These are phyloP conservation scores for Brienomyrus longianalis DNA, from an alignment of 2,113 vertebrate genomes.

Conservation along the genomic window DNA sequence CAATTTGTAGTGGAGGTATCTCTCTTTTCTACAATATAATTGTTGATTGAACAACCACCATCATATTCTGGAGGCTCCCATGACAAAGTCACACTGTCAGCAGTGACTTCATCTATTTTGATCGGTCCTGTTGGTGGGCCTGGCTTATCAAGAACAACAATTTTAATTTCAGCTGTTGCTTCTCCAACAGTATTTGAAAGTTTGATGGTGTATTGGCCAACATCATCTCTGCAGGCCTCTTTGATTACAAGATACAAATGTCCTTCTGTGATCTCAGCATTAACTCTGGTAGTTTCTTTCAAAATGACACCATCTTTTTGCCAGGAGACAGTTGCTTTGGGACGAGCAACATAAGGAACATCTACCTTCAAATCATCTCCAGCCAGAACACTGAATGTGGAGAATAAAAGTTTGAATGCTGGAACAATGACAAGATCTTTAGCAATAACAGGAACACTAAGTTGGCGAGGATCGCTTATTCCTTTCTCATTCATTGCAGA, in stretches of 20 bases:
- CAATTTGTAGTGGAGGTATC: constrained; percentile 96
- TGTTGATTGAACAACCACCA: constrained; percentile 88
- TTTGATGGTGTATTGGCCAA: constrained; percentile 81
- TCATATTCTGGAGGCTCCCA: constrained; percentile 91
- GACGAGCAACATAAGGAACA: constrained; percentile 83
- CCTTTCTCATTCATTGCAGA: constrained; percentile 93
- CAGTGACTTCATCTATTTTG: constrained; percentile 89
- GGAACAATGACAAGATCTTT: constrained; percentile 89
- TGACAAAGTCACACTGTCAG: constrained; percentile 77
- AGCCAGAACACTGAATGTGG: constrained; percentile 84
- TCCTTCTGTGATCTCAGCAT: constrained; percentile 75
- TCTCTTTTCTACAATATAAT: constrained; percentile 94
- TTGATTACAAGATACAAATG: constrained; percentile 79
- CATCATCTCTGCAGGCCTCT: constrained; percentile 89
- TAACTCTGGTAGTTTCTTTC: constrained; percentile 92
- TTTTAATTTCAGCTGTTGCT: constrained; percentile 72
- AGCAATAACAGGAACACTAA: constrained; percentile 83
- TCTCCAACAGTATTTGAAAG: constrained; percentile 80
- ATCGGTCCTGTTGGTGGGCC: constrained; percentile 91
- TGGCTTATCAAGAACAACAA: constrained; percentile 91
- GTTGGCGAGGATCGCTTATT: constrained; percentile 83
- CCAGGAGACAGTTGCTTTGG: constrained; percentile 76
- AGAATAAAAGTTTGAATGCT: constrained; percentile 82
- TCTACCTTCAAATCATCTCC: constrained; percentile 95
- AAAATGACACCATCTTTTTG: constrained; percentile 75